A percentile compares a stretch with the other conserved stretches of the same genome.
These are phyloP conservation scores for rat (Rattus norvegicus) DNA, from an alignment of 2,113 vertebrate genomes.

Conservation along the genomic window GRCr8 NC_086019.1:222448001-222448500, in stretches of 20 bases:
- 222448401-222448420: slow-evolving; percentile 79
- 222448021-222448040: not conserved
- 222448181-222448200: not conserved
- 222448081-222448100: not conserved
- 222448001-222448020: not conserved
- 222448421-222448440: slow-evolving; percentile 79
- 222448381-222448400: slow-evolving; percentile 70
- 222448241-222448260: not conserved
- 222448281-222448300: not conserved
- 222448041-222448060: not conserved
- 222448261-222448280: not conserved
- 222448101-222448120: not conserved
- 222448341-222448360: not conserved
- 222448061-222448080: not conserved
- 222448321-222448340: slow-evolving; percentile 34
- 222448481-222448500: slow-evolving; percentile 75
- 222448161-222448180: not conserved
- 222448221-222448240: not conserved
- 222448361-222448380: slow-evolving; percentile 45
- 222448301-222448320: not conserved
- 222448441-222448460: slow-evolving; percentile 78
- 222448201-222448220: not conserved
- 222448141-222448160: not conserved
- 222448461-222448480: slow-evolving; percentile 79
- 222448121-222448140: not conserved